Evolutionary conservation across 2,113 vertebrate species (phyloP).

Genomic region (Aythya baeri): DNA sequence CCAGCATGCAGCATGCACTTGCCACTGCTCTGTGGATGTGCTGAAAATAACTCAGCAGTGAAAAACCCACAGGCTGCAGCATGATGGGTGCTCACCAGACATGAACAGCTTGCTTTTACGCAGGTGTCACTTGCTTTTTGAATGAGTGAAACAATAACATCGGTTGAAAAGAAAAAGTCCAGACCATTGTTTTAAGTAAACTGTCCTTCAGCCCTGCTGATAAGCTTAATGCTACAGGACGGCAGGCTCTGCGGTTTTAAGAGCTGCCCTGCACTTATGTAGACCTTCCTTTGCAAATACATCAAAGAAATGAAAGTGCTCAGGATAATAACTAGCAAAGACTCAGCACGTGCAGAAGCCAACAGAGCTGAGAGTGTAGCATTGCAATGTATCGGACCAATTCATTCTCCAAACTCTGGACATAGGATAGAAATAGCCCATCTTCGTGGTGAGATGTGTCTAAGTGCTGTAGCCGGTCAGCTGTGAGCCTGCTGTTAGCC

Average conservation of each 20-base stretch:
- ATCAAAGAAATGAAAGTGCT: background rate
- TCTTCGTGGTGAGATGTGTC: background rate
- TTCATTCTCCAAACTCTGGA: background rate
- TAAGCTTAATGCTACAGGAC: background rate
- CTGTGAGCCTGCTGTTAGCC: background rate
- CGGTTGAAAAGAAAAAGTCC: background rate
- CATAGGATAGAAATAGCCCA: background rate
- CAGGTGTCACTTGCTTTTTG: background rate
- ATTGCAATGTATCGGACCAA: background rate
- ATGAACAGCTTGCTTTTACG: background rate
- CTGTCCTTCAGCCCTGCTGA: background rate
- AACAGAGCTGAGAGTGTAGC: rapidly evolving
- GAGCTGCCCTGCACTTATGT: background rate
- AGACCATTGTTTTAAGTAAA: background rate
- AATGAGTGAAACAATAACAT: background rate
- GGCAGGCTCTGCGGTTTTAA: background rate
- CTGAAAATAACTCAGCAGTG: background rate
- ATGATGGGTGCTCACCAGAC: background rate
- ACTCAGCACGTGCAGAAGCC: background rate
- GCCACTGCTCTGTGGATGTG: background rate
- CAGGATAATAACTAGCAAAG: background rate
- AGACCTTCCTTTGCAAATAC: background rate
- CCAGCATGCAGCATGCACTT: background rate
- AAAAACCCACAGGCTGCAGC: background rate
- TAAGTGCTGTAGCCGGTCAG: background rate